Conservation (phyloP, 2,113 vertebrate species). For the Pseudopodoces humilis region DNA sequence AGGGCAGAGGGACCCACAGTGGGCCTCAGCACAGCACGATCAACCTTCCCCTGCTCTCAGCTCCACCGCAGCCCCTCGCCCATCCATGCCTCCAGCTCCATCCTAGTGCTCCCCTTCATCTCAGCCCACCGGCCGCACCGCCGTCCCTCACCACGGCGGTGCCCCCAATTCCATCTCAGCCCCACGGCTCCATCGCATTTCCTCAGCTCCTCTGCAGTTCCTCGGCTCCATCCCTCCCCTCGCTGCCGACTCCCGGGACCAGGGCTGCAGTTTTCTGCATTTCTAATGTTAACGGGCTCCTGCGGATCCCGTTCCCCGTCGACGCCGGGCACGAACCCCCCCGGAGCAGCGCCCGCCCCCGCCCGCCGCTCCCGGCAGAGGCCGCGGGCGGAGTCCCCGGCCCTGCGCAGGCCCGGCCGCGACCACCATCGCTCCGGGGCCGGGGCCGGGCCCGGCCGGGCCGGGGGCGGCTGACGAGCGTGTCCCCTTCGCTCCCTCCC, state of each 20-base stretch:
- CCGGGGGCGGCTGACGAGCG: no score
- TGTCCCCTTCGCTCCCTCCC: no score
- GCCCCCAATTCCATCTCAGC: accelerated
- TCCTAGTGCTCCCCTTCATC: not conserved
- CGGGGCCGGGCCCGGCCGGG: no score
- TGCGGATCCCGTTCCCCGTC: not conserved
- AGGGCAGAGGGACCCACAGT: not conserved
- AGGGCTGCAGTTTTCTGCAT: not conserved
- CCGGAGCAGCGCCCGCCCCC: not conserved
- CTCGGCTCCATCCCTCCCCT: not conserved
- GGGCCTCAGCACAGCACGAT: not conserved
- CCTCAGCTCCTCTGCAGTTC: not conserved
- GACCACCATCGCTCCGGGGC: not conserved
- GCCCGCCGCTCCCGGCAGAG: not conserved
- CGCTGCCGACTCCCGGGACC: not conserved
- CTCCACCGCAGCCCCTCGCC: not conserved
- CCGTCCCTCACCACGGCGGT: no score
- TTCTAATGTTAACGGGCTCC: not conserved
- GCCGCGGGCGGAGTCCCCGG: not conserved
- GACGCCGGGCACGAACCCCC: not conserved
- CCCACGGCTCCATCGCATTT: not conserved
- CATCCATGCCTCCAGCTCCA: not conserved
- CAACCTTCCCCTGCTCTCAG: not conserved
- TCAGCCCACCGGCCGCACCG: not conserved
- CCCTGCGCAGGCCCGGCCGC: not conserved